phyloP scores from a whole-genome alignment of 1,140 invertebrate species.

The Rhyzopertha dominica region DNA sequence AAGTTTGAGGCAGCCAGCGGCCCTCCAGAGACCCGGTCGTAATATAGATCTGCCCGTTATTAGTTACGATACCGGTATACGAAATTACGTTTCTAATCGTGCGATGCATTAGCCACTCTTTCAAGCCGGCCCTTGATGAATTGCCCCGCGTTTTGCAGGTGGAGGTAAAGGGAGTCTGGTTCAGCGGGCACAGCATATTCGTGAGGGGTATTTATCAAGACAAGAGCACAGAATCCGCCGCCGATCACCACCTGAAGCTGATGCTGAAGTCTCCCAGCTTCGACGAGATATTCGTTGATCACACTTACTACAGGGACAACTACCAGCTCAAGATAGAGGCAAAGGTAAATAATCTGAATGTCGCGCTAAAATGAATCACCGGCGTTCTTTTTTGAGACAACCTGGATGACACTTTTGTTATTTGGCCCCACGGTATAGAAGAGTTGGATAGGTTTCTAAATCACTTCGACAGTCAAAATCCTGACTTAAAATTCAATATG shows the following conservation, averaged over 20 bases:
- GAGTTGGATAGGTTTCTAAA: too few species aligned
- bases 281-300: constrained; percentile 57
- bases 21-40: constrained; percentile 19
- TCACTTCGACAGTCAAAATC: too few species aligned
- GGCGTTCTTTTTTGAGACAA: too few species aligned
- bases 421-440: too few species aligned
- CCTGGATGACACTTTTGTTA: too few species aligned
- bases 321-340: constrained; percentile 55
- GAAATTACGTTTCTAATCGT: not conserved
- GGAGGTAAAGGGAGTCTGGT: constrained; percentile 67
- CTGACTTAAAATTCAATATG: too few species aligned
- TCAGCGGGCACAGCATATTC: constrained; percentile 67
- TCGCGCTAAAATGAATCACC: too few species aligned
- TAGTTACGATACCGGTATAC: constrained; percentile 22
- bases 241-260: constrained; percentile 62
- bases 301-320: constrained; percentile 56
- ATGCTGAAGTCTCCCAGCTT: constrained; percentile 65
- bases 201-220: constrained; percentile 66
- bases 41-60: constrained; percentile 15
- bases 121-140: too few species aligned
- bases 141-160: constrained; percentile 44
- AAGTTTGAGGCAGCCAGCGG: constrained; percentile 14
- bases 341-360: constrained; percentile 46
- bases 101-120: too few species aligned
- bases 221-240: constrained; percentile 55